Base-by-base conservation (phyloP, 2,797 vertebrate genomes). In the Microctenopoma lineatum region DNA sequence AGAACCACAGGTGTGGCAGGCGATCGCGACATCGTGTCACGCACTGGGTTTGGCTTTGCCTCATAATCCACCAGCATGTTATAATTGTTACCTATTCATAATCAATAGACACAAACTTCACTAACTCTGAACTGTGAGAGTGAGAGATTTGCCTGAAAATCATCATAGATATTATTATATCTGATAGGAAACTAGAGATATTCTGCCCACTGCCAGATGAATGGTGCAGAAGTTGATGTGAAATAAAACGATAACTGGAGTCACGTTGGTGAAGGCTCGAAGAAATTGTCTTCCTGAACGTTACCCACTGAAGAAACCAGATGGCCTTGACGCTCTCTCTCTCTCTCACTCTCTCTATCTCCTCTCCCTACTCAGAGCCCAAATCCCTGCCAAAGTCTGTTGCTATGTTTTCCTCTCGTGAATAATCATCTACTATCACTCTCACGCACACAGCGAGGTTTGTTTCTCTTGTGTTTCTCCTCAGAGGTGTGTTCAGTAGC, bases 381-480 rank as follows among this genome's bases (percentile, higher is more conserved):
- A 15, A 67, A 46, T 48, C 65, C 26, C 56, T 71, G 67, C 64
- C 61, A 68, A 62, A 59, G 62, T 73, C 77, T 77, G 73, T 70
- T 48, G 77, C 67, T 62, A 64, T 75, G 78, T 75, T 81, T 77
- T 60, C 62, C 61, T 46, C 53, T 39, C 2, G 46, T 77, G 70
- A 87, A 66, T 81, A 75, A 66, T 51, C 62, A 21, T 47, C 67
- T 21, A 18, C 61, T 39, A 53, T 66, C 34, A 34, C 59, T 46
- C 25, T 27, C 61, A 29, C 50, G 29, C 16, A 48, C 50, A 21
- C 48, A n/a, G 15, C 5, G 25, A 59, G 36, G 1, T 3, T 36
- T 42, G 13, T 34, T 34, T 41, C 21, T 27, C 10, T 32, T 6
- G 4, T 34, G 26, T 21, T 14, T 15, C 48, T 15, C 44, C 34